Base-by-base conservation (phyloP, 2,797 vertebrate species). In the Toxotes lorentzi region DNA sequence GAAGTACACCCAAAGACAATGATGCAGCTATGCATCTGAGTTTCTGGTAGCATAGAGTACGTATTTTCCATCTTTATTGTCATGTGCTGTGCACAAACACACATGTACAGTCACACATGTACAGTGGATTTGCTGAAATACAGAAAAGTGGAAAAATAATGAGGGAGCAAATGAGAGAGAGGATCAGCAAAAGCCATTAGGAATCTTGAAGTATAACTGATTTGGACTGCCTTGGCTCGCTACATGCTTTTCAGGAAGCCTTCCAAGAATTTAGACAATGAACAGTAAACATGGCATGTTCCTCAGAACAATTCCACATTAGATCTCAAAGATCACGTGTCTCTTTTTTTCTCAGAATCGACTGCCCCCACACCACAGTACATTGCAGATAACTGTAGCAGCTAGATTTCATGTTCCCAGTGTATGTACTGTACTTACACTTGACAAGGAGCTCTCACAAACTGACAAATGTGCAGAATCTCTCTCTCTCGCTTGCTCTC, bases 231-330 rank as follows among this genome's bases (percentile, higher is more conserved):
- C 70, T 86, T 89, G 89, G 88, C 91, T 83, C 7, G 14, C 70
- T 84, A 51, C 43, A 51, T 77, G 81, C 86, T 85, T 93, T 93
- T 93, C 91, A 92, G 91, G 91, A 91, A 89, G 91, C 75, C 81
- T 93, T 92, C 92, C 91, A 94, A 92, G 91, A 93, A 90, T 85
- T 81, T 62, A 92, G 91, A 94, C 93, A 93, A 93, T 94, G 92
- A 91, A 94, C 92, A 92, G 93, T 92, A 94, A 94, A 94, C 92
- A 94, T 92, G 89, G 90, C 89, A 90, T 90, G 92, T 91, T 92
- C 87, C 89, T 88, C 84, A 89, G 88, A 93, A 93, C 92, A 91
- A 91, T 93, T 92, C 85, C 88, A 93, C 91, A 92, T 90, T 86
- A 92, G 87, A 92, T 90, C 91, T 88, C 90, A 77, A 64, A 57